Evolutionary conservation across 2,888 invertebrate species (phyloP).

Genomic region (Cylloceria caligata): DNA sequence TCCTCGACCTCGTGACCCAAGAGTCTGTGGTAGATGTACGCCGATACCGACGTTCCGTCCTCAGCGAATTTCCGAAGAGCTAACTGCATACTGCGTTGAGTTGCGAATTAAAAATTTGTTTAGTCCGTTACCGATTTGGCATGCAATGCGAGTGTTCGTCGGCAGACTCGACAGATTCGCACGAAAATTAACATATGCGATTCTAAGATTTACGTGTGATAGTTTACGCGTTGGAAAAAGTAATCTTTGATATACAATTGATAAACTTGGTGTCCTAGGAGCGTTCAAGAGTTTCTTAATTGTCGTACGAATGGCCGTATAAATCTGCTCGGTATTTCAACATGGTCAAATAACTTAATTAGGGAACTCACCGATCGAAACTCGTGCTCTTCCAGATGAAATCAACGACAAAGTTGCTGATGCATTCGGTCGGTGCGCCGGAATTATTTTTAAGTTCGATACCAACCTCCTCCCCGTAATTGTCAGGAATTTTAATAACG

Average conservation of each 20-base stretch:
- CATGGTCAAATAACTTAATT: not conserved
- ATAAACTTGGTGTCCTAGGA: no score
- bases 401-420: conserved; percentile 98
- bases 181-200: no score
- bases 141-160: no score
- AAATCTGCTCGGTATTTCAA: not conserved
- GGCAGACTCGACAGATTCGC: no score
- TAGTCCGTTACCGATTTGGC: no score
- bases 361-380: conserved; percentile 91
- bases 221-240: no score
- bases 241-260: no score
- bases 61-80: conserved; percentile 98
- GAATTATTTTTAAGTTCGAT: conserved; percentile 97
- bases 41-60: conserved; percentile 98
- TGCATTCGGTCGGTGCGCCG: conserved; percentile 97
- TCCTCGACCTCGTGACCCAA: conserved; percentile 98
- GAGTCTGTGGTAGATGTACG: conserved; percentile 98
- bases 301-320: not conserved
- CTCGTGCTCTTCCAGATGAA: conserved; percentile 99
- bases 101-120: conserved; percentile 27
- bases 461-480: conserved; percentile 99
- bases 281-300: not conserved
- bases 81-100: conserved; percentile 92
- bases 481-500: conserved; percentile 97
- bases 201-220: no score